Conservation (phyloP, 2,888 invertebrate species). For the Tenthredo notha region DNA sequence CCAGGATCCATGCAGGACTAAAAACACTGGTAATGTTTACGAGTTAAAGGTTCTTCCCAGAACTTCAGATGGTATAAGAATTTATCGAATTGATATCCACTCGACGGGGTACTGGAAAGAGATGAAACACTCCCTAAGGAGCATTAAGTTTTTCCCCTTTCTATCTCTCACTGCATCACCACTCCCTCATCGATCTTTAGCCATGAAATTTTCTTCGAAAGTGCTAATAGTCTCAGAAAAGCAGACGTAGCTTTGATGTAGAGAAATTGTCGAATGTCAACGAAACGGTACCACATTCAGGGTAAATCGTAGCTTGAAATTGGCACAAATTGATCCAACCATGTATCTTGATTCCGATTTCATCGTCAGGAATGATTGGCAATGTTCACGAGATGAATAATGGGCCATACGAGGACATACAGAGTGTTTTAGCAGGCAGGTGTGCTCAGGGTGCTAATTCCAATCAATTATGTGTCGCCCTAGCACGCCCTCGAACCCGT, state of each 20-base stretch:
- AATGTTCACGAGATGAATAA: slow-evolving; percentile 54
- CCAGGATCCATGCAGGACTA: background rate
- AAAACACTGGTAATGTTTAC: background rate
- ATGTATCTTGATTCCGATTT: background rate
- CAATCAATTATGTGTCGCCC: slow-evolving; percentile 76
- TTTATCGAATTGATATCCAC: slow-evolving; percentile 28
- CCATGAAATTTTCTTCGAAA: background rate
- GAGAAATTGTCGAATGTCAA: background rate
- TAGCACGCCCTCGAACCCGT: slow-evolving; percentile 49
- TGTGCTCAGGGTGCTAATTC: slow-evolving; percentile 75
- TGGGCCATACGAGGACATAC: slow-evolving; percentile 59
- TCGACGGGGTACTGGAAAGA: background rate
- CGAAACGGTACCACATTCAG: background rate
- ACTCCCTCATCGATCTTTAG: slow-evolving; percentile 21
- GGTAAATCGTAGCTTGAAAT: background rate
- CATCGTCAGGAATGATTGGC: background rate
- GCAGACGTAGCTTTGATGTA: background rate
- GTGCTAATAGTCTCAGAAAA: background rate
- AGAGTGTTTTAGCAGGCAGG: slow-evolving; percentile 62
- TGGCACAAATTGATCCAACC: background rate
- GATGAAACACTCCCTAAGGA: slow-evolving; percentile 4
- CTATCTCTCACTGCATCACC: background rate
- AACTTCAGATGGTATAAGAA: background rate
- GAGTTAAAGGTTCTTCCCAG: background rate
- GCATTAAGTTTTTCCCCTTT: background rate